Base-by-base conservation (phyloP, 2,113 vertebrate species). In the Aspidoscelis tigris region DNA sequence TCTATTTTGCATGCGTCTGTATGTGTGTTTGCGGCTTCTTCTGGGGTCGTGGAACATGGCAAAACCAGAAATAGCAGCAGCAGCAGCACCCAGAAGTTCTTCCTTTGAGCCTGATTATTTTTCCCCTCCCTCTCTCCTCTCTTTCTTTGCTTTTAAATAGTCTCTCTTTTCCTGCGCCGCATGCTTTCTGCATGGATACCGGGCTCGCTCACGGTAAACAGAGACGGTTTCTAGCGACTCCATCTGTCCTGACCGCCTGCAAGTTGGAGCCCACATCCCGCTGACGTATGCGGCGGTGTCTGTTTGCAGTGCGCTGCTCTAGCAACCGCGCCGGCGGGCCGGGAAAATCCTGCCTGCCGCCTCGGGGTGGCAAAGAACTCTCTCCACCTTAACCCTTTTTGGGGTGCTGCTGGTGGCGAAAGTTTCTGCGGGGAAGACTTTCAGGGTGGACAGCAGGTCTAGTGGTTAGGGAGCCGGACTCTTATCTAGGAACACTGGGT, bases 161-260 rank as follows among this genome's bases (percentile, higher is more conserved):
- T 91, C 93, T 88, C 93, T 88, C 90, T 93, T 93, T 94, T 95
- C 92, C 95, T 92, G 93, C 33, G 33, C 91, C 89, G 5, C 87
- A 71, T 2, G 61, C 90, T 91, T 82, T 93, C 95, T 95, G 90
- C 95, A 82, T 95, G 93, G 95, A 86, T 90, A 96, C 94, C 1
- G 0, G 89, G 20, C 89, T 53, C 82, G 94, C 94, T 94, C 89
- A 41, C 92, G 89, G 92, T 94, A 94, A 96, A 96, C 94, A 96
- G 68, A 82, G 65, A 80, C 73, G 64, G 86, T 90, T 94, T 89
- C 93, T 87, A 84, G 47, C 90, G 90, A 50, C 83, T 44, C 24
- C 90, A 68, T 89, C 92, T 86, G 93, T 88, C 89, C 87, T 1
- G 44, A 5, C 88, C 90, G 92, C 86, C 90, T 65, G 74, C 75